Conservation (phyloP, 2,797 vertebrate genomes). For the Mus minutoides region DNA sequence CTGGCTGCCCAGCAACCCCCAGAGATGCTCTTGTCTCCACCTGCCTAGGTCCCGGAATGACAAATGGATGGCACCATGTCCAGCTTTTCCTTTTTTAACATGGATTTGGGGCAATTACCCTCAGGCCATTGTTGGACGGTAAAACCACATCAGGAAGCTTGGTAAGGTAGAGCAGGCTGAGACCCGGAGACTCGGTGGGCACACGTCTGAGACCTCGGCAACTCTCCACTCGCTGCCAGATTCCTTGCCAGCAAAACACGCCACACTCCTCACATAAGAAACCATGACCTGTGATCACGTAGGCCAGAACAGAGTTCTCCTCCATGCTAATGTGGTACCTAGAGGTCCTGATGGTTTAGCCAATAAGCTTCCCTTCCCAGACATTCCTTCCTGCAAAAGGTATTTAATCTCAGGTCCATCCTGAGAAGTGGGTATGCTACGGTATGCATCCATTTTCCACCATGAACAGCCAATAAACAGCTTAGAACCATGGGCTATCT, state of each 20-base stretch:
- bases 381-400: not conserved
- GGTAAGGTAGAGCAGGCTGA: not conserved
- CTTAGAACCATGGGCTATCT: not conserved
- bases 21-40: not conserved
- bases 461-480: not conserved
- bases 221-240: not conserved
- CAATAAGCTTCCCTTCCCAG: not conserved
- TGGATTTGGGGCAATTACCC: not conserved
- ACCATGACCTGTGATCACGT: not conserved
- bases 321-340: not conserved
- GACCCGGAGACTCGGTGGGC: not conserved
- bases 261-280: not conserved
- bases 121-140: not conserved
- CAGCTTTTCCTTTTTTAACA: not conserved
- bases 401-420: not conserved
- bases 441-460: not conserved
- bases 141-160: not conserved
- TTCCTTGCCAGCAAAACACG: not conserved
- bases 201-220: not conserved
- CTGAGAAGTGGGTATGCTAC: not conserved
- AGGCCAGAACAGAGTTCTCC: not conserved
- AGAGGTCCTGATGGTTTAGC: not conserved
- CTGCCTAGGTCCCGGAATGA: not conserved
- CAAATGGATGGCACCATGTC: not conserved
- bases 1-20: not conserved